Conservation (phyloP, 64 coral and sea anemone species). For the Pocillopora damicornis region DNA sequence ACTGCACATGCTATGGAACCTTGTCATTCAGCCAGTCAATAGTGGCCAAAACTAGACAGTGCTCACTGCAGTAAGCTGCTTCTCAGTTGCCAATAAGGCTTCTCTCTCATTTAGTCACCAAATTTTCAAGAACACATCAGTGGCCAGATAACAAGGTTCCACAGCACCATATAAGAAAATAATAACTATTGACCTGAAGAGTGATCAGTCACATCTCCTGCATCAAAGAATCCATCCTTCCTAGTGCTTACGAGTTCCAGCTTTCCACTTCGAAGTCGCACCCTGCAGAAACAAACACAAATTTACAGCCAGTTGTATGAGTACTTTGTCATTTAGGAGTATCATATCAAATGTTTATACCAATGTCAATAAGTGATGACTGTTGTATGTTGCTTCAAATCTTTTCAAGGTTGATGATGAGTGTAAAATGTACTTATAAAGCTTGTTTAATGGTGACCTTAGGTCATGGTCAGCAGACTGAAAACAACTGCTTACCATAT, state of each 20-base stretch:
- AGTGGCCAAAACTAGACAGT: neutral
- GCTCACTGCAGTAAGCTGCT: neutral
- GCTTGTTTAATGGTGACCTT: too few relatives aligned
- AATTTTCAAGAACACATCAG: neutral
- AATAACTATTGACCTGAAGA: neutral
- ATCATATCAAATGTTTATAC: too few relatives aligned
- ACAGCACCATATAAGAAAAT: neutral
- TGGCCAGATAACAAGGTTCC: neutral
- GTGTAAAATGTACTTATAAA: too few relatives aligned
- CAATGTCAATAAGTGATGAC: too few relatives aligned
- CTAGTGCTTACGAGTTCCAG: conserved; percentile 48
- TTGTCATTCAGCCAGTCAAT: neutral
- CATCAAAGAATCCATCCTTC: conserved; percentile 59
- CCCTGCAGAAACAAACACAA: conserved; percentile 20
- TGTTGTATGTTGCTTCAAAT: too few relatives aligned
- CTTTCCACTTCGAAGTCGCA: conserved; percentile 61
- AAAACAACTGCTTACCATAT: too few relatives aligned
- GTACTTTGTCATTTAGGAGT: too few relatives aligned
- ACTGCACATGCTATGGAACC: neutral
- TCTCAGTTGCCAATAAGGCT: neutral
- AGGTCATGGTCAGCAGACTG: too few relatives aligned
- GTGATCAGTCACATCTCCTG: conserved; percentile 65
- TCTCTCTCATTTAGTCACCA: neutral
- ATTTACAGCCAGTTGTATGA: neutral
- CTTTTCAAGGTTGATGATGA: too few relatives aligned